Evolutionary conservation across 2,113 vertebrate genomes (phyloP).

Genomic region (Toxotes chatareus): DNA sequence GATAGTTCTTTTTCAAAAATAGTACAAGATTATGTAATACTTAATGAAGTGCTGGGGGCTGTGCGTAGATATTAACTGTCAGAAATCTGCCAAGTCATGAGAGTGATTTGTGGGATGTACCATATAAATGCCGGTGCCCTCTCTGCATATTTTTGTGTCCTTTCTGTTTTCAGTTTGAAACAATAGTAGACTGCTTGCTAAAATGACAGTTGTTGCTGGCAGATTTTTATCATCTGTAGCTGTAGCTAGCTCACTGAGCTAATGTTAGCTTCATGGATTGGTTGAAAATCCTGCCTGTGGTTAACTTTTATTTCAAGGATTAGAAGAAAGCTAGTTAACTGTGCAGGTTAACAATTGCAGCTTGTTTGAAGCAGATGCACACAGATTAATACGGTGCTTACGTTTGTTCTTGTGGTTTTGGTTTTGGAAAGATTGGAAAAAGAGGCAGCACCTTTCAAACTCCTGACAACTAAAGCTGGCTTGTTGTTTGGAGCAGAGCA

Average conservation of each 20-base stretch:
- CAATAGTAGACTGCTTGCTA: too few species aligned
- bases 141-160: neutral
- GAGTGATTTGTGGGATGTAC: neutral
- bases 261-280: too few species aligned
- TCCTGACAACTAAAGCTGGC: neutral
- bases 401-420: neutral
- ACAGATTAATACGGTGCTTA: neutral
- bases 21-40: neutral
- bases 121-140: neutral
- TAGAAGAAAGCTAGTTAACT: neutral
- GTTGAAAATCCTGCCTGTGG: neutral
- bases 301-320: neutral
- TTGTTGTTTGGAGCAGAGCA: neutral
- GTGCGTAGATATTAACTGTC: neutral
- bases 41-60: neutral
- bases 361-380: neutral
- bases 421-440: neutral
- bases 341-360: neutral
- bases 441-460: neutral
- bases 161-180: too few species aligned
- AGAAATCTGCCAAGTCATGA: conserved; percentile 11
- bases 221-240: too few species aligned
- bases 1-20: conserved; percentile 14
- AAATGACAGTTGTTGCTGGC: too few species aligned
- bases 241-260: too few species aligned